Conservation (phyloP, 2,113 vertebrate genomes). For the Otocyon megalotis region DNA sequence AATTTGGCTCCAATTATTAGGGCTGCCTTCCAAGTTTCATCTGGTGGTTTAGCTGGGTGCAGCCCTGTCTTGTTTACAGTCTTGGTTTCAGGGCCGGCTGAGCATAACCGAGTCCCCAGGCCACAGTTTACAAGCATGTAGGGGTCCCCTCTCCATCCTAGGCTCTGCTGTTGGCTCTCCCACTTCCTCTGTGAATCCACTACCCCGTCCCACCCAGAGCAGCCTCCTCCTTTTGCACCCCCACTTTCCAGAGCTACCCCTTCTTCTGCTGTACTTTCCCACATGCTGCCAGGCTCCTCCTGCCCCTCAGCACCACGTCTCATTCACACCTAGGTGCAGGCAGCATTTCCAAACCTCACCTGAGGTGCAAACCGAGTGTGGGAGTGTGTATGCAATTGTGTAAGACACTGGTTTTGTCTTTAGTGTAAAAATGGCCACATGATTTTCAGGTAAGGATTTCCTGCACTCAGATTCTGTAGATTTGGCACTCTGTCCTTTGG, state of each 20-base stretch:
- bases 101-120: accelerated
- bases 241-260: not conserved
- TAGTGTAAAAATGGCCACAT: not conserved
- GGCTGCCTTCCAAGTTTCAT: not conserved
- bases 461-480: not conserved
- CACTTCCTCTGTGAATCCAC: not conserved
- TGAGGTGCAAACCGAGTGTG: not conserved
- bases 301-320: accelerated
- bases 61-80: not conserved
- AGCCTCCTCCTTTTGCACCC: not conserved
- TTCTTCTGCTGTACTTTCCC: not conserved
- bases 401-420: not conserved
- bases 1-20: not conserved
- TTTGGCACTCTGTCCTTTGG: not conserved
- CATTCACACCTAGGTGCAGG: not conserved
- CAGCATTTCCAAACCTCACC: not conserved
- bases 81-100: not conserved
- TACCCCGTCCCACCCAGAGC: not conserved
- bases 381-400: not conserved
- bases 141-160: not conserved
- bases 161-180: not conserved
- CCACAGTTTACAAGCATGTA: accelerated
- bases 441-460: not conserved
- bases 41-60: not conserved
- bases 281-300: accelerated